These are phyloP conservation scores for Vanacampus margaritifer DNA, from an alignment of 2,113 vertebrate genomes.

Conservation along the genomic window DNA sequence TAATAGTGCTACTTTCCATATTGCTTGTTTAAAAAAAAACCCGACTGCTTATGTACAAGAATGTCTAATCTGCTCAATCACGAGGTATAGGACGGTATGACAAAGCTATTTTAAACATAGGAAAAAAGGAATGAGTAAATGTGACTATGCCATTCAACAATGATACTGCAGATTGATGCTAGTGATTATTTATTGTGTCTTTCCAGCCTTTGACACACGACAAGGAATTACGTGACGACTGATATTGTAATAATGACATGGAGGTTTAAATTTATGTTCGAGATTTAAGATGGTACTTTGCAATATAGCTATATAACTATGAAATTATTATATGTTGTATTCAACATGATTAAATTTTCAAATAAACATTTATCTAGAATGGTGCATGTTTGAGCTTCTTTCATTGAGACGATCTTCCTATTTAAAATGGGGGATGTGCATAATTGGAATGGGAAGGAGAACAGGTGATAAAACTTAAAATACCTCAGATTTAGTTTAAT, in stretches of 20 bases:
- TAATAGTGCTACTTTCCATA: constrained; percentile 13
- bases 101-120: constrained; percentile 28
- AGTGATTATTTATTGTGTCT: constrained; percentile 1
- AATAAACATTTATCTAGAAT: constrained; percentile 39
- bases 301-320: neutral
- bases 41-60: neutral
- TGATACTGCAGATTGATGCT: neutral
- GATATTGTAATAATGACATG: constrained; percentile 19
- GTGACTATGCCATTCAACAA: constrained; percentile 15
- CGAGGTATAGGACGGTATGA: constrained; percentile 15
- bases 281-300: neutral
- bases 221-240: constrained; percentile 10
- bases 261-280: neutral
- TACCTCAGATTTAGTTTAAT: too few relatives aligned
- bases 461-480: too few relatives aligned
- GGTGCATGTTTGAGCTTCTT: neutral
- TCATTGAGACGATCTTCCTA: neutral
- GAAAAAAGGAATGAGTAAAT: constrained; percentile 24
- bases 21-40: neutral
- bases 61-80: constrained; percentile 37
- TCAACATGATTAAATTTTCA: constrained; percentile 20
- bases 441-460: too few relatives aligned
- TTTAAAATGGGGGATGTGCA: too few relatives aligned
- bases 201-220: neutral
- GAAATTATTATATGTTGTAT: constrained; percentile 15